Evolutionary conservation across 1,140 invertebrate species (phyloP).

Genomic region (Phthorimaea operculella): DNA sequence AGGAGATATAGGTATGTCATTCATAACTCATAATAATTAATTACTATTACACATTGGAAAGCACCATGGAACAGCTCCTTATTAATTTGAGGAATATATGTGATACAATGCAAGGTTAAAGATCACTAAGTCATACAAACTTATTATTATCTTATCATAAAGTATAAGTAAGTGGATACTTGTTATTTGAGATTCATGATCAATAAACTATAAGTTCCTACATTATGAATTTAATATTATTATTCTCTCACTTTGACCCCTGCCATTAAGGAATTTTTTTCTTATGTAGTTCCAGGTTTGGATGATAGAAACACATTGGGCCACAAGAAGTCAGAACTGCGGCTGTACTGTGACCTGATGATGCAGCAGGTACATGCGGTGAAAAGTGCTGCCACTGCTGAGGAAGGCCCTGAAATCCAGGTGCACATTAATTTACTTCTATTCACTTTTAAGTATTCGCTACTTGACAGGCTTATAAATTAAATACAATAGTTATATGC

Average conservation of each 20-base stretch:
- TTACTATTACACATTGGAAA: background rate
- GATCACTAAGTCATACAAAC: too few relatives aligned
- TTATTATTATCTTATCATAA: too few relatives aligned
- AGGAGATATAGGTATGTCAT: slow-evolving; percentile 49
- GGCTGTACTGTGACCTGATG: slow-evolving; percentile 83
- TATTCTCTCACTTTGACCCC: background rate
- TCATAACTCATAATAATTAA: background rate
- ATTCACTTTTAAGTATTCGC: slow-evolving; percentile 10
- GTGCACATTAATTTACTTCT: slow-evolving; percentile 42
- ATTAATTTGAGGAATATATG: too few relatives aligned
- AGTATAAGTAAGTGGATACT: too few relatives aligned
- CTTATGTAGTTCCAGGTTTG: slow-evolving; percentile 25
- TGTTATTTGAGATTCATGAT: too few relatives aligned
- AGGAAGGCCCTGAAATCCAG: slow-evolving; percentile 71
- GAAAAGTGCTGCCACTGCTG: slow-evolving; percentile 73
- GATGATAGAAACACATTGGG: slow-evolving; percentile 59
- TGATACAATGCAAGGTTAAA: too few relatives aligned
- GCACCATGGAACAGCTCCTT: background rate
- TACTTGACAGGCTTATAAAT: too few relatives aligned
- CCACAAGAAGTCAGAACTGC: slow-evolving; percentile 81
- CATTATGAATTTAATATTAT: too few relatives aligned
- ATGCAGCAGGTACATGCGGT: slow-evolving; percentile 87
- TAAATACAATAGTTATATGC: too few relatives aligned
- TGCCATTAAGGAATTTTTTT: background rate
- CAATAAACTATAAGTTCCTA: too few relatives aligned